Conservation (phyloP, 2,888 invertebrate species). For the Hybos culiciformis region DNA sequence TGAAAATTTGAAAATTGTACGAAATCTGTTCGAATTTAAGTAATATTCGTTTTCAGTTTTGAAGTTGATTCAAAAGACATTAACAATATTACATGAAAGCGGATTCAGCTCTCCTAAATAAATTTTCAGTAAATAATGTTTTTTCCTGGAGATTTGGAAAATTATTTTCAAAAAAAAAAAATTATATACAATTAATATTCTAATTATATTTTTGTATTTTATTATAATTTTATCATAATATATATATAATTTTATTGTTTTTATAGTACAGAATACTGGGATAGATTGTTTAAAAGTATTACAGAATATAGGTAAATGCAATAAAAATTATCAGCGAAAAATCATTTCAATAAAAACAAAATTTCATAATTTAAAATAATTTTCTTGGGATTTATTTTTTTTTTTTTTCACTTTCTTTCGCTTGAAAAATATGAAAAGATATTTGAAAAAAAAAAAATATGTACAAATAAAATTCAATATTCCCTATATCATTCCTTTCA, state of each 20-base stretch:
- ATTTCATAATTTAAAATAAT: not conserved
- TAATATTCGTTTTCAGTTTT: too few species aligned
- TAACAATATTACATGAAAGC: not conserved
- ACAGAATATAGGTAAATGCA: conserved; percentile 37
- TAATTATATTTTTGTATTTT: not conserved
- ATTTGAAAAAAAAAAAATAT: too few species aligned
- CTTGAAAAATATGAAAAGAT: too few species aligned
- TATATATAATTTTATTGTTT: conserved; percentile 19
- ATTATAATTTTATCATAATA: not conserved
- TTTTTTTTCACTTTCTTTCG: not conserved
- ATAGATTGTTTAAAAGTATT: conserved; percentile 39
- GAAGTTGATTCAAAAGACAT: too few species aligned
- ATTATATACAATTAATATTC: conserved; percentile 2
- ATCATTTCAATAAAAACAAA: too few species aligned
- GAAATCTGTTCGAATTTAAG: too few species aligned
- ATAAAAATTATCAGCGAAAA: too few species aligned
- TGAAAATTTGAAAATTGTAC: too few species aligned
- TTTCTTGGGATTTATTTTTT: not conserved
- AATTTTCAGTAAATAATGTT: conserved; percentile 4
- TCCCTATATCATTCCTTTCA: not conserved
- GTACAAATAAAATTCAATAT: too few species aligned
- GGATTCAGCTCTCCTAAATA: not conserved
- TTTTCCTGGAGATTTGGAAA: conserved; percentile 2
- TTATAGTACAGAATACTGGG: conserved; percentile 39
- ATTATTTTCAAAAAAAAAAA: conserved; percentile 2